Percentiles rank a stretch among this genome's conserved stretches.
phyloP scores from a whole-genome alignment of 35 echinoderm and acorn worm genomes.

The Hemicentrotus pulcherrimus region DNA sequence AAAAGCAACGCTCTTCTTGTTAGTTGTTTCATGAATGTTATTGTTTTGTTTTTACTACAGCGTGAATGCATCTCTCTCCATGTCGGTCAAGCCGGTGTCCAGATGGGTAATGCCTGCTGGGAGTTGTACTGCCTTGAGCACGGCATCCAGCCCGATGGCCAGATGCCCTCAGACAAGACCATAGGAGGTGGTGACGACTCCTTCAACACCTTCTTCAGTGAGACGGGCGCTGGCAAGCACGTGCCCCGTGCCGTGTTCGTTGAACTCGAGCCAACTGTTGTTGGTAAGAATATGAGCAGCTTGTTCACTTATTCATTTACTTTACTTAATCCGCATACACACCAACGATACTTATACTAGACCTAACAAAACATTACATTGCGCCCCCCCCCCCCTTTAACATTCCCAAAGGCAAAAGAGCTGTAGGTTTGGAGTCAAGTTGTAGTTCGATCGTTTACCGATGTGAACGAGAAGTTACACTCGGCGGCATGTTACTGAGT shows the following conservation, averaged over 20 bases:
- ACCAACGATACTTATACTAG: too few relatives aligned
- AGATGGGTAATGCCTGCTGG: conserved; percentile 80
- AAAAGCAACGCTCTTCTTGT: too few relatives aligned
- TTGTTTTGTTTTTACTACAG: conserved; percentile 13
- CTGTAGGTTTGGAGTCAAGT: too few relatives aligned
- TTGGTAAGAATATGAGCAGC: conserved; percentile 51
- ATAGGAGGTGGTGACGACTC: conserved; percentile 54
- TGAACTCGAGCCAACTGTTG: conserved; percentile 74
- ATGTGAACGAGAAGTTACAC: too few relatives aligned
- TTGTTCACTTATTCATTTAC: too few relatives aligned
- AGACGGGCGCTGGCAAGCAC: conserved; percentile 66
- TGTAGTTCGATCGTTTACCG: too few relatives aligned
- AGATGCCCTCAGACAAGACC: conserved; percentile 59
- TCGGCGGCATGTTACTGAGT: too few relatives aligned
- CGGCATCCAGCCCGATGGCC: conserved; percentile 58
- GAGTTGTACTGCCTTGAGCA: conserved; percentile 74
- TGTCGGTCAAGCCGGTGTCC: conserved; percentile 73
- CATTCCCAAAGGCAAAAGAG: too few relatives aligned
- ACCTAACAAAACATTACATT: too few relatives aligned
- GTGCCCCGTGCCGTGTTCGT: conserved; percentile 67
- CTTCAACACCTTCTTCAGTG: conserved; percentile 84
- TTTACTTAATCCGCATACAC: too few relatives aligned
- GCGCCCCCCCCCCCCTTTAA: too few relatives aligned
- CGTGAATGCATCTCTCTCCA: conserved; percentile 78
- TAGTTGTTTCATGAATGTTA: too few relatives aligned